These are phyloP conservation scores for Eretmochelys imbricata DNA, from an alignment of 2,113 vertebrate genomes.

Conservation along the genomic window DNA sequence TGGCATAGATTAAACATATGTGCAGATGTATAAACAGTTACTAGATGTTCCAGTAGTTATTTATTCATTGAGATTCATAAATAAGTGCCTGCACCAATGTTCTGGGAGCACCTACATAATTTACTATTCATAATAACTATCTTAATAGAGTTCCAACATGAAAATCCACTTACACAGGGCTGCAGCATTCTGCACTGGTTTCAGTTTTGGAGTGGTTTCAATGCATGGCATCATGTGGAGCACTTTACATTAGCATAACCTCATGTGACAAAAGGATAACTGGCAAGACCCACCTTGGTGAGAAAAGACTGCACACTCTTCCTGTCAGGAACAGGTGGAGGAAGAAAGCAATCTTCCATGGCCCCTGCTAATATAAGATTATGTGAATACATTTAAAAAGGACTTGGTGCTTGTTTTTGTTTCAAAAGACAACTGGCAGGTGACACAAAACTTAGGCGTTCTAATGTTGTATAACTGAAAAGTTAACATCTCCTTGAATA, in stretches of 20 bases:
- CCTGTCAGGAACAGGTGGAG: neutral
- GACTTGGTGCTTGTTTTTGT: neutral
- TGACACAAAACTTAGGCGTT: neutral
- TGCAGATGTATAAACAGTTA: neutral
- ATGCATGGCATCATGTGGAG: neutral
- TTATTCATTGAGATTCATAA: neutral
- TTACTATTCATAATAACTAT: conserved; percentile 13
- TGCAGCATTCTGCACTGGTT: neutral
- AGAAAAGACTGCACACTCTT: neutral
- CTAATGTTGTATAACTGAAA: neutral
- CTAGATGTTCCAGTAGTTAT: neutral
- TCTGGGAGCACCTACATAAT: neutral
- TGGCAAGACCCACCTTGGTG: neutral
- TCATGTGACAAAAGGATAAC: neutral
- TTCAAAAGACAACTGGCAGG: neutral
- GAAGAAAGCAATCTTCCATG: neutral
- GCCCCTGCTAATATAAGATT: neutral
- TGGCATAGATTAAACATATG: conserved; percentile 26
- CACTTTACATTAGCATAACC: neutral
- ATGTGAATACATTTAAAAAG: neutral
- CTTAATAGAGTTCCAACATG: neutral
- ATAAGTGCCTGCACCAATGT: neutral
- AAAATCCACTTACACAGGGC: neutral
- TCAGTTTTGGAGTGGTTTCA: neutral
- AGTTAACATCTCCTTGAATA: conserved; percentile 43